A percentile compares a stretch with the other conserved stretches of the same genome.
phyloP scores from a whole-genome alignment of 2,888 invertebrate genomes.

The Julus scanicus region DNA sequence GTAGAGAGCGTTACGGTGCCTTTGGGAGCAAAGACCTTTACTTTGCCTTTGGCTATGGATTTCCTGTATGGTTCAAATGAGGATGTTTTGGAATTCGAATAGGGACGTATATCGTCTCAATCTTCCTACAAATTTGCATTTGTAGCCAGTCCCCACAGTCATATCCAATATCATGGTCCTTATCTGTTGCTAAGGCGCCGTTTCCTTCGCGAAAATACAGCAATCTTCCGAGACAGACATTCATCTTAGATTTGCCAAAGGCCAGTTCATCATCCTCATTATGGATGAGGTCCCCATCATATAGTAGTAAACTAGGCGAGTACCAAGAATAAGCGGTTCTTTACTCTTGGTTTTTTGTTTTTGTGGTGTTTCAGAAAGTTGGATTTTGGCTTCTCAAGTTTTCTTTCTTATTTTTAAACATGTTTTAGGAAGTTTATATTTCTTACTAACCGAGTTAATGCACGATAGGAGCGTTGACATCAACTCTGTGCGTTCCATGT shows the following conservation, averaged over 20 bases:
- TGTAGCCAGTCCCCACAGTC: neutral
- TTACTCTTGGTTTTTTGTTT: neutral
- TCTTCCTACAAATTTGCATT: neutral
- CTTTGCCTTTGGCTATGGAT: neutral
- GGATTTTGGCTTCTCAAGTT: neutral
- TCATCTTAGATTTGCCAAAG: conserved; percentile 1
- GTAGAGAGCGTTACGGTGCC: neutral
- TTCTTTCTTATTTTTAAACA: neutral
- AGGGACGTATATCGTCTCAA: neutral
- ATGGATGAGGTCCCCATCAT: neutral
- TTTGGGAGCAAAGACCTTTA: conserved; percentile 37
- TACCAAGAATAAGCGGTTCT: neutral
- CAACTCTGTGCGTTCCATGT: neutral
- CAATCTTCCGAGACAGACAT: neutral
- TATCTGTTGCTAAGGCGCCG: neutral
- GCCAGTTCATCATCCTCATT: conserved; percentile 30
- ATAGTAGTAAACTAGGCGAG: neutral
- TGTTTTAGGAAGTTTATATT: neutral
- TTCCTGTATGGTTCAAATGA: neutral
- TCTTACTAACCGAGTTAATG: neutral
- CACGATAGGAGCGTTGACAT: neutral
- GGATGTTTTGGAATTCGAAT: neutral
- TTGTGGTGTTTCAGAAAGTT: neutral
- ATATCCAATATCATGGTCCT: neutral
- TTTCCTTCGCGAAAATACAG: neutral